Conservation (phyloP, 2,113 vertebrate genomes). For the Syngnathus typhle region DNA sequence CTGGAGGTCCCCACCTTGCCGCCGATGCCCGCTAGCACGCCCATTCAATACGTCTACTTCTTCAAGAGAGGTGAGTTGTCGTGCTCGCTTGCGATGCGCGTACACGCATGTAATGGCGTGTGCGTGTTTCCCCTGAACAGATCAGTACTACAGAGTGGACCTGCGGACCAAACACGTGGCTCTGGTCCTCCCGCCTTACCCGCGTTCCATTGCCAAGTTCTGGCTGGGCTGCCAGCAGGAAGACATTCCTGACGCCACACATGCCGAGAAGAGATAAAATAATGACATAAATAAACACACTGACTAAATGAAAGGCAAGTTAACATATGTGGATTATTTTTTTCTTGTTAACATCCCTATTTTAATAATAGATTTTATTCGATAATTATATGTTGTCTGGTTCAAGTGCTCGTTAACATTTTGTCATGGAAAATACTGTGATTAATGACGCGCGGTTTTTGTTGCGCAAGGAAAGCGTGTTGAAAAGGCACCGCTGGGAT, state of each 20-base stretch:
- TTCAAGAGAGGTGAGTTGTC: conserved; percentile 79
- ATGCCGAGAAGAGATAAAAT: conserved; percentile 61
- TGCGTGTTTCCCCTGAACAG: conserved; percentile 61
- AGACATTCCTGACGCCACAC: conserved; percentile 16
- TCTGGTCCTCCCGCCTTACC: conserved; percentile 76
- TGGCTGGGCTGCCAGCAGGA: conserved; percentile 82
- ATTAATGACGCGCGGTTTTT: too few relatives aligned
- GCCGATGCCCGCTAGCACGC: conserved; percentile 49
- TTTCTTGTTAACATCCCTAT: too few relatives aligned
- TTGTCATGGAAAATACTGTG: too few relatives aligned
- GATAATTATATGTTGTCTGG: too few relatives aligned
- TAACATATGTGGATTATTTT: too few relatives aligned
- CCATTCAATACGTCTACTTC: conserved; percentile 89
- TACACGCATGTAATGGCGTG: too few relatives aligned
- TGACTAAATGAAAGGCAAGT: too few relatives aligned
- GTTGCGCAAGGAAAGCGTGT: not conserved
- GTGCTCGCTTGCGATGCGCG: too few relatives aligned
- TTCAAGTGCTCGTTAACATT: too few relatives aligned
- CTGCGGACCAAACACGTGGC: conserved; percentile 79
- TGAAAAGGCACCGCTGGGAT: conserved; percentile 68
- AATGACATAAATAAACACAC: too few relatives aligned
- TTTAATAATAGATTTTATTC: too few relatives aligned
- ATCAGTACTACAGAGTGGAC: conserved; percentile 88
- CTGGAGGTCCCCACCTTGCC: not conserved
- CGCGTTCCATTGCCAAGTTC: conserved; percentile 85